Conservation (phyloP, 2,113 vertebrate species). For the Alectura lathami region DNA sequence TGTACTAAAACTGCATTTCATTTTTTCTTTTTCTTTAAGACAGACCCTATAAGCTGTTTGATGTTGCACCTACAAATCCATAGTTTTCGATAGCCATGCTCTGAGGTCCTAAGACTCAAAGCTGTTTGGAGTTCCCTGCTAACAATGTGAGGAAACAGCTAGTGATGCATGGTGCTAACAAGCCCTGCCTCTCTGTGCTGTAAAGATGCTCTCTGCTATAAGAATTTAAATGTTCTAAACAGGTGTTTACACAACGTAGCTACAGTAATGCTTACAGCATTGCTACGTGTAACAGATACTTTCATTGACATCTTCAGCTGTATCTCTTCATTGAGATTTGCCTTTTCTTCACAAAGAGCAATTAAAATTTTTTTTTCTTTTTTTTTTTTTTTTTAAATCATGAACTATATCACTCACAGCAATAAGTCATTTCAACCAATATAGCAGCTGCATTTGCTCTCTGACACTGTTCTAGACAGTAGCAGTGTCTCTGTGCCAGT, state of each 20-base stretch:
- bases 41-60: background rate
- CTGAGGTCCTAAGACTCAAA: background rate
- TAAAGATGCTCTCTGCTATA: background rate
- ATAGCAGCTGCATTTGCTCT: background rate
- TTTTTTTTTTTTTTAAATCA: background rate
- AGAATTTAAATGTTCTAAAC: background rate
- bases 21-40: background rate
- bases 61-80: background rate
- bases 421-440: background rate
- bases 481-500: background rate
- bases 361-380: too few species aligned
- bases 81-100: background rate
- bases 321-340: background rate
- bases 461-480: background rate
- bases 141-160: background rate
- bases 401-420: background rate
- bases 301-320: background rate
- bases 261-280: background rate
- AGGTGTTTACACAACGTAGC: background rate
- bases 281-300: background rate
- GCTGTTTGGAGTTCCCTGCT: background rate
- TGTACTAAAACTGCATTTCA: background rate
- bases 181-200: background rate
- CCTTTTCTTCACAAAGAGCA: background rate
- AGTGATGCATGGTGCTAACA: background rate